Base-by-base conservation (phyloP, 2,113 vertebrate genomes). In the Gallinago undulata region DNA sequence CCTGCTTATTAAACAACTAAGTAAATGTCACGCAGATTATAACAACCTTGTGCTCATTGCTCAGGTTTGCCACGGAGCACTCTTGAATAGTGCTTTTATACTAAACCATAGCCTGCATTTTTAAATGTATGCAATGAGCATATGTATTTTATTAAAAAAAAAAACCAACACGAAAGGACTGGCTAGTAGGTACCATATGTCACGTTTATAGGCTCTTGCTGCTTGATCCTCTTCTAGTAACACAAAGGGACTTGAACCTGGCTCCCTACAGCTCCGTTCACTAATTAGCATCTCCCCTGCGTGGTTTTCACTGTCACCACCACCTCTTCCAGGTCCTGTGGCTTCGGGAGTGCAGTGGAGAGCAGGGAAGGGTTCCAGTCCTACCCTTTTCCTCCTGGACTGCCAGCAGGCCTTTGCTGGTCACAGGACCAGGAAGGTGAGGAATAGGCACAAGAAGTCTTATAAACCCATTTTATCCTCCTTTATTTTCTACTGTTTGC, bases 301-400 rank as follows among this genome's bases (percentile, higher is more conserved):
- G 1, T 13, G 24, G 64, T 31, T 55, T 30, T 30, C 37, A 25
- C 39, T 18, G 9, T 45, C 19, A 1, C 73, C 51, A 15, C 0
- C 0, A 1, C 80, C 50, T 69, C 56, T 59, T 47, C 30, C 66
- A 13, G 30, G 27, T 17, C 2, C 1, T 4, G 19, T 19, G 51
- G 25, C 33, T 14, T 50, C 17, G 10, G 68, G 19, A 74, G 9
- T 5, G 55, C 8, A 13, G 24, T 6, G 33, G 23, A 25, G 27
- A 73, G 18, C 14, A 4, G 11, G 59, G 31, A 48, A 59, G 8
- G 10, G 13, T 21, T 55, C 9, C 2, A 28, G 45, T n/a, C 23
- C 19, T 22, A 16, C 19, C 11, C 25, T 37, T 37, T 69, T 72
- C 57, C 23, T 73, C 53, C 25, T 7, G 3, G 25, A 35, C 18